Percentiles rank a stretch among this genome's conserved stretches.
phyloP scores from a whole-genome alignment of 2,797 vertebrate species.

The Enteromius paludinosus region DNA sequence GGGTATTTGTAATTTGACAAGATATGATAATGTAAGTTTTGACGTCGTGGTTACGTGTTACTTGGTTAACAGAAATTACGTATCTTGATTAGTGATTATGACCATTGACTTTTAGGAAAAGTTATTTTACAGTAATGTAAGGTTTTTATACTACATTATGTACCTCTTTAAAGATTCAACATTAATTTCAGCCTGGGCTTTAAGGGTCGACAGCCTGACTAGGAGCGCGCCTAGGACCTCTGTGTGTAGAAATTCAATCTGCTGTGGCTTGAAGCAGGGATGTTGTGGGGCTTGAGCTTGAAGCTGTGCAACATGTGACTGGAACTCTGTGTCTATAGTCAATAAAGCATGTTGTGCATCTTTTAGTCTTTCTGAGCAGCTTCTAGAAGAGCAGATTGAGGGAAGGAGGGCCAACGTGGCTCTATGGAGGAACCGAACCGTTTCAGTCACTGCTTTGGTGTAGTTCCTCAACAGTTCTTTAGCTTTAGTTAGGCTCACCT shows the following conservation, averaged over 20 bases:
- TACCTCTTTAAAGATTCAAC: slow-evolving; percentile 75
- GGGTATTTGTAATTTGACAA: not conserved
- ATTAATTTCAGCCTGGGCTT: slow-evolving; percentile 71
- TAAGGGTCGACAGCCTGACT: slow-evolving; percentile 75
- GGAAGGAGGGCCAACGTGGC: slow-evolving; percentile 70
- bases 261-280: slow-evolving; percentile 68
- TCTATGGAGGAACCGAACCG: slow-evolving; percentile 68
- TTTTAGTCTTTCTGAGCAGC: slow-evolving; percentile 68
- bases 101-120: not conserved
- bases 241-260: slow-evolving; percentile 73
- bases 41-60: too few relatives aligned
- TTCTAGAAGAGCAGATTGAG: slow-evolving; percentile 61
- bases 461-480: slow-evolving; percentile 73
- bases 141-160: not conserved
- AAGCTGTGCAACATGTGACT: slow-evolving; percentile 72
- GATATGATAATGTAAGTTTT: not conserved
- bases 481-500: slow-evolving; percentile 78
- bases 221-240: slow-evolving; percentile 75
- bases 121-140: not conserved
- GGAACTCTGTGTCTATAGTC: slow-evolving; percentile 77
- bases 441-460: slow-evolving; percentile 64
- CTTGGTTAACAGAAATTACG: not conserved
- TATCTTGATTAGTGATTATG: not conserved
- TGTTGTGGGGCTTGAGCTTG: slow-evolving; percentile 71
- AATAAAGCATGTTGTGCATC: slow-evolving; percentile 61